Evolutionary conservation across 2,113 vertebrate genomes (phyloP), one percentile per base, ranked within the genome.

Genomic region (Hystrix cristata): DNA sequence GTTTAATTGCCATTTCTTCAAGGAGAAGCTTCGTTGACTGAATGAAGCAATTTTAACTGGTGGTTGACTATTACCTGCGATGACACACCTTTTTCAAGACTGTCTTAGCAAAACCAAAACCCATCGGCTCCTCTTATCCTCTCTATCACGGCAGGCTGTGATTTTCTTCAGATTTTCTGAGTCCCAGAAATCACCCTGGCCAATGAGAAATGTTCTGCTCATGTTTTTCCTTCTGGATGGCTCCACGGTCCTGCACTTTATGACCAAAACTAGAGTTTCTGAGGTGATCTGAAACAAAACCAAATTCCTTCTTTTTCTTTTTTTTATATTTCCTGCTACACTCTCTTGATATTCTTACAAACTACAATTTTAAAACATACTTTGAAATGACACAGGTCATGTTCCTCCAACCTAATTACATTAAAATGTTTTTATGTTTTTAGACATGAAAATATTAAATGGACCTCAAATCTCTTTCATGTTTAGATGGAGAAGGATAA

Each of bases 371-470:
- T 43, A 91, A 93, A 69, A 25, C 78, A 65, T 5, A 80, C 27
- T 15, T n/a, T 67, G n/a, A 90, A 81, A 84, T 91, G 19, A n/a
- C 19, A 48, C 11, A 81, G 15, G 53, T 65, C 3, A 34, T 76
- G 12, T 83, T 95, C 87, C 34, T 88, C 51, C 91, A 96, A 53
- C 4, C 29, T 74, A 97, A 95, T 83, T 71, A n/a, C 78, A n/a
- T 71, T 69, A 90, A 91, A 10, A 3, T 67, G 3, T 55, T 91
- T 78, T 93, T 59, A 72, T 64, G 53, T 21, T 74, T 88, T 71
- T 53, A 6, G n/a, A 90, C 69, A 74, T 59, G 48, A 74, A 84
- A 91, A 13, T 25, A 87, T 62, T 84, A 90, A 81, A 55, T 87
- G 62, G 57, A 55, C 48, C 82, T 82, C 23, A 87, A 86, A 84